These are phyloP conservation scores for Tenthredo distinguenda DNA, from an alignment of 2,888 invertebrate species.

Conservation along the genomic window DNA sequence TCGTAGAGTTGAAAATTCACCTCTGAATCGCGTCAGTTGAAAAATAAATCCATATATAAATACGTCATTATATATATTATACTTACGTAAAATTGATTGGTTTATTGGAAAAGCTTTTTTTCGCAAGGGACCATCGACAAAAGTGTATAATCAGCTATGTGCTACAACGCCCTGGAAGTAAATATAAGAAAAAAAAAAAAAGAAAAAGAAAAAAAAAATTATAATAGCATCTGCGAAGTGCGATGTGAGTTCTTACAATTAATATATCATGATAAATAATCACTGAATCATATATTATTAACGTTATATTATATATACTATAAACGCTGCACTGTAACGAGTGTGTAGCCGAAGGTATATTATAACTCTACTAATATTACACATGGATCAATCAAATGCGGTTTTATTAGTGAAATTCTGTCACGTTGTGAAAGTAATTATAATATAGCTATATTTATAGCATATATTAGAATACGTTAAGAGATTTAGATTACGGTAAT, in stretches of 20 bases:
- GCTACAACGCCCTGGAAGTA: not conserved
- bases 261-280: not conserved
- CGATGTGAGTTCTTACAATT: not conserved
- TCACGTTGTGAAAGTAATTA: not conserved
- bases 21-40: not conserved
- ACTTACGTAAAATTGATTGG: not conserved
- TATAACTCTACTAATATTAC: not conserved
- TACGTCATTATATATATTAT: not conserved
- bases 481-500: not conserved
- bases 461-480: not conserved
- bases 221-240: not conserved
- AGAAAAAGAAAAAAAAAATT: not conserved
- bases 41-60: not conserved
- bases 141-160: not conserved
- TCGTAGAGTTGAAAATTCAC: not conserved
- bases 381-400: not conserved
- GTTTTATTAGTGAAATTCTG: not conserved
- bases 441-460: not conserved
- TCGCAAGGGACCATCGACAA: constrained; percentile 17
- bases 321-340: too few species aligned
- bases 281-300: not conserved
- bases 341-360: not conserved
- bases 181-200: not conserved
- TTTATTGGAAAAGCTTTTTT: not conserved
- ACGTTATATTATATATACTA: not conserved